Evolutionary conservation across 2,888 invertebrate species (phyloP).

Genomic region (Pammene fasciana): DNA sequence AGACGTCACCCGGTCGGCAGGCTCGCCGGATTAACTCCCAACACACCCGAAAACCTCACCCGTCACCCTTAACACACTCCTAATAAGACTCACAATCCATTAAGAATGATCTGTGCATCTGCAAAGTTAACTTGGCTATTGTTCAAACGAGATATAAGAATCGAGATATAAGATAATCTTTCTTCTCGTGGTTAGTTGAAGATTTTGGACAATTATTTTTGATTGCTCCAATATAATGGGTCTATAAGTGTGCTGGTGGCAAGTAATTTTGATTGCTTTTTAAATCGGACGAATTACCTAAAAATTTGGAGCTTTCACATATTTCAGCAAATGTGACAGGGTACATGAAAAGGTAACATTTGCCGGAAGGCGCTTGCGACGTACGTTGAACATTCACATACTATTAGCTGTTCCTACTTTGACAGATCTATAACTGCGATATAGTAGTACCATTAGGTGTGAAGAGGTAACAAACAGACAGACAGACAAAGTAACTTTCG

Average conservation of each 20-base stretch:
- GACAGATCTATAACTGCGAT: no score
- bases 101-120: background rate
- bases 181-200: slow-evolving; percentile 67
- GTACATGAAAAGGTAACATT: no score
- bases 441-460: no score
- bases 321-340: background rate
- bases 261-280: slow-evolving; percentile 25
- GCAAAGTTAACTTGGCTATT: slow-evolving; percentile 22
- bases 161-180: slow-evolving; percentile 59
- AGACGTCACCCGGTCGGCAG: slow-evolving; percentile 65
- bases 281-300: slow-evolving; percentile 10
- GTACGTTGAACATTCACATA: no score
- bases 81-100: slow-evolving; percentile 43
- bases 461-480: no score
- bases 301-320: background rate
- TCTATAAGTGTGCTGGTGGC: slow-evolving; percentile 40
- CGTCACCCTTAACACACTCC: slow-evolving; percentile 42
- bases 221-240: slow-evolving; percentile 58
- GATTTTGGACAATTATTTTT: slow-evolving; percentile 69
- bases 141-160: slow-evolving; percentile 50
- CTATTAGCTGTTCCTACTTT: no score
- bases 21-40: slow-evolving; percentile 63
- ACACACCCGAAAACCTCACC: slow-evolving; percentile 45
- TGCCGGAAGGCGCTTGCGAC: no score
- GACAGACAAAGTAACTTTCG: no score